Conservation (phyloP, 2,888 invertebrate genomes). For the Cephus sareptanus region DNA sequence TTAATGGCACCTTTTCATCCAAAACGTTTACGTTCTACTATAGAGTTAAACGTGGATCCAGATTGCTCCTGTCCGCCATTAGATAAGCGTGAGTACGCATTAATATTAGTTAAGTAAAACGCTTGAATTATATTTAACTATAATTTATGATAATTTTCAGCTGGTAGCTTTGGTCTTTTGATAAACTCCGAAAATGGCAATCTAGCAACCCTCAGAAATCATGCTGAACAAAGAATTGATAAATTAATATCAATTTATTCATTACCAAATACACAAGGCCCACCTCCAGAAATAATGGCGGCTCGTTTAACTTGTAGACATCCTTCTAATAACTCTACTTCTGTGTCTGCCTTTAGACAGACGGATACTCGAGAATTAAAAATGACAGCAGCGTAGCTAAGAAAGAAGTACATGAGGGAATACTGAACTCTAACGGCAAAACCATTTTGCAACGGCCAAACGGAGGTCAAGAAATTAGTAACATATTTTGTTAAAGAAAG, state of each 20-base stretch:
- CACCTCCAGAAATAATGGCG: slow-evolving; percentile 41
- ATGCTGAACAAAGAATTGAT: slow-evolving; percentile 37
- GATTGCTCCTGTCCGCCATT: slow-evolving; percentile 52
- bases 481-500: neutral
- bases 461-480: neutral
- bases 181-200: slow-evolving; percentile 32
- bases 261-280: slow-evolving; percentile 35
- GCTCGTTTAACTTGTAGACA: slow-evolving; percentile 25
- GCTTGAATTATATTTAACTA: slow-evolving; percentile 1
- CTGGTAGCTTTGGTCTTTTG: slow-evolving; percentile 51
- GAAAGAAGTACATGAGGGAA: neutral
- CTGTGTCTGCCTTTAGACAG: neutral
- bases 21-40: slow-evolving; percentile 41
- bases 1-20: slow-evolving; percentile 25
- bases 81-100: slow-evolving; percentile 47
- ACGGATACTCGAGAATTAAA: neutral
- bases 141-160: slow-evolving; percentile 33
- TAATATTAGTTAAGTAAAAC: slow-evolving; percentile 13
- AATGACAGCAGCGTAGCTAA: neutral
- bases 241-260: slow-evolving; percentile 44
- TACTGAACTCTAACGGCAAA: neutral
- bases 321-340: neutral
- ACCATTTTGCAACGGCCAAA: neutral
- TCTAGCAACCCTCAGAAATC: slow-evolving; percentile 24
- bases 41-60: slow-evolving; percentile 46